Base-by-base conservation (phyloP, 2,113 vertebrate genomes). In the Scytalopus superciliaris region DNA sequence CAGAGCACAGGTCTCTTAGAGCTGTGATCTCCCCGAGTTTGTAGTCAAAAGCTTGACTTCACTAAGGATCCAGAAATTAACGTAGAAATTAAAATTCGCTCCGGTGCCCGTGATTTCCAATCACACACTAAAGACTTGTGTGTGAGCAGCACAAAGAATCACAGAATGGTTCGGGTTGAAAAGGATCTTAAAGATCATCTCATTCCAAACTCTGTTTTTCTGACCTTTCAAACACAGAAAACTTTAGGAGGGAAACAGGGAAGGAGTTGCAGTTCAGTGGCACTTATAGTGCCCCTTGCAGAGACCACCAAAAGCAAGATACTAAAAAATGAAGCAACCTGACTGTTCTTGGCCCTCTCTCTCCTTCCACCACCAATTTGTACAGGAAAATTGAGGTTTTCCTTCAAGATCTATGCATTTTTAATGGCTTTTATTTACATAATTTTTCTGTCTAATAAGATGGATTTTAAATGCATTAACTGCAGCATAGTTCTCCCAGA, bases 341-440 rank as follows among this genome's bases (percentile, higher is more conserved):
- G 52, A n/a, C 17, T 75, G 5, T 63, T 73, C 42, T 73, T 80
- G 56, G 31, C 30, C 27, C 24, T 60, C 44, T 90, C 18, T 16
- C 18, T 87, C 47, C 27, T 83, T 55, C 63, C 56, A 12, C 52
- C n/a, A 56, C 28, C 42, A 50, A 35, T 50, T 82, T 31, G 3
- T 63, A 44, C 39, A 64, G 52, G 56, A 49, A 94, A 89, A 79
- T 55, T 44, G 67, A 93, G 55, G 17, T 35, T 90, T 94, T 91
- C 31, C 74, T 86, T 80, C 68, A 70, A 93, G 69, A 90, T 70
- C 55, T 55, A 39, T 90, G 64, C 90, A 95, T 96, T 96, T 96
- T 93, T 81, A 97, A 96, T 91, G 84, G 73, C 84, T 92, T 93
- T 88, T 95, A 93, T 96, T 95, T 92, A 94, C 90, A 93, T 94